Conservation (phyloP, 2,113 vertebrate genomes). For the Hippocampus mohnikei region DNA sequence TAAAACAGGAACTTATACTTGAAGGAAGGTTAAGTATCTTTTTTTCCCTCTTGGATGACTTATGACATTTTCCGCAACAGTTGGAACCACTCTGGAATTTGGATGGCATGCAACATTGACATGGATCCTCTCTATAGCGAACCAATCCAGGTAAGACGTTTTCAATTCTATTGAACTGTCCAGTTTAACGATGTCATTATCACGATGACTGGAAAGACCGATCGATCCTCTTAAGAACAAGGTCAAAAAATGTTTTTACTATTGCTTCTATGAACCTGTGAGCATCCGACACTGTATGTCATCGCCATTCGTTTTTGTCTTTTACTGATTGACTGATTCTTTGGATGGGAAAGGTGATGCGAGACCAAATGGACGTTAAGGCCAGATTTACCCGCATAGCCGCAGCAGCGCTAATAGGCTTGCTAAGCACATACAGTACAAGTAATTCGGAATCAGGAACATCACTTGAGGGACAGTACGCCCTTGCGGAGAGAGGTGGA, state of each 20-base stretch:
- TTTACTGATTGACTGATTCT: background rate
- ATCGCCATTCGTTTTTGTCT: background rate
- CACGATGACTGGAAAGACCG: background rate
- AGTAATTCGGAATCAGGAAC: conserved; percentile 32
- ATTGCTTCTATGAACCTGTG: conserved; percentile 37
- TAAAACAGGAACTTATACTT: conserved; percentile 8
- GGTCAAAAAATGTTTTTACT: background rate
- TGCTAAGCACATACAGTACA: conserved; percentile 34
- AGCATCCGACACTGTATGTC: conserved; percentile 40
- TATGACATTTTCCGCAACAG: conserved; percentile 28
- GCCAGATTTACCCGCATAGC: conserved; percentile 45
- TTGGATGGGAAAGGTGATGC: conserved; percentile 13
- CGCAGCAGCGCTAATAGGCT: conserved; percentile 58
- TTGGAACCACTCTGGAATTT: conserved; percentile 34
- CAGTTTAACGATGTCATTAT: conserved; percentile 2
- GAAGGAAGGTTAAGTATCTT: conserved; percentile 13
- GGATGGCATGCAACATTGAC: conserved; percentile 9
- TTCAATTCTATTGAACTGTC: background rate
- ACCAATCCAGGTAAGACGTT: conserved; percentile 51
- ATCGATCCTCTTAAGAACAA: background rate
- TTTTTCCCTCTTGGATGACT: conserved; percentile 38
- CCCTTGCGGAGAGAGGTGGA: conserved; percentile 23
- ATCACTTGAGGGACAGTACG: conserved; percentile 2
- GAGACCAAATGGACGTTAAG: conserved; percentile 25
- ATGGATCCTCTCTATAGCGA: conserved; percentile 40